These are phyloP conservation scores for Lycodopsis pacificus DNA, from an alignment of 2,797 vertebrate genomes.

Conservation along the genomic window DNA sequence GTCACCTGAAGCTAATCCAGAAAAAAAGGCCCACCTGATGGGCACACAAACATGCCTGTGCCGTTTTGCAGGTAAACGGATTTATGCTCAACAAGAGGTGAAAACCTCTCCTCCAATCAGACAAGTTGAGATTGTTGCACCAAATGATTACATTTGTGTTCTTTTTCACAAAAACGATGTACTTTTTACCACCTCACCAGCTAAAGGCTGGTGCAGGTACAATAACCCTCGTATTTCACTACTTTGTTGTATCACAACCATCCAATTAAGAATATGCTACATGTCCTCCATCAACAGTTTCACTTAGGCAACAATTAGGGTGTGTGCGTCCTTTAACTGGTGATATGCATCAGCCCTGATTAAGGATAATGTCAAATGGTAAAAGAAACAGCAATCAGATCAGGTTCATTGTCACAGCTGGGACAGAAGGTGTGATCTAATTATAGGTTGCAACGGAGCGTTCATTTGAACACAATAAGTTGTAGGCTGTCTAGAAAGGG, in stretches of 20 bases:
- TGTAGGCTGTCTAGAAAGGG: conserved; percentile 44
- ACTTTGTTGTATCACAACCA: background rate
- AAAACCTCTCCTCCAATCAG: conserved; percentile 4
- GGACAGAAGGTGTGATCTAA: conserved; percentile 20
- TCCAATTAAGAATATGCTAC: background rate
- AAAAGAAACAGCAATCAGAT: conserved; percentile 10
- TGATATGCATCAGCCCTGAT: conserved; percentile 28
- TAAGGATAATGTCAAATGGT: background rate
- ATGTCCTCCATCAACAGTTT: conserved; percentile 13
- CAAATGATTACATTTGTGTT: background rate
- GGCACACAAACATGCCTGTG: conserved; percentile 31
- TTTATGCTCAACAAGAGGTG: background rate
- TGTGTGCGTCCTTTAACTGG: conserved; percentile 40
- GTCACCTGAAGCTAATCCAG: conserved; percentile 33
- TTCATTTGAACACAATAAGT: conserved; percentile 51
- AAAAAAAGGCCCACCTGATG: conserved; percentile 31
- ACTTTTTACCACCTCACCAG: background rate
- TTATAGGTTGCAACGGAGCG: conserved; percentile 34
- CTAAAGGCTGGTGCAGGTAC: background rate
- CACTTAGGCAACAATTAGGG: conserved; percentile 12
- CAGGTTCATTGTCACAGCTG: background rate
- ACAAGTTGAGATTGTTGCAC: background rate
- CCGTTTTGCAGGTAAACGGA: background rate
- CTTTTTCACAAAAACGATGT: background rate
- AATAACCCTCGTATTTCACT: background rate